Evolutionary conservation across 2,797 vertebrate species (phyloP), one percentile per base, ranked within the genome.

Genomic region (Pampus argenteus): DNA sequence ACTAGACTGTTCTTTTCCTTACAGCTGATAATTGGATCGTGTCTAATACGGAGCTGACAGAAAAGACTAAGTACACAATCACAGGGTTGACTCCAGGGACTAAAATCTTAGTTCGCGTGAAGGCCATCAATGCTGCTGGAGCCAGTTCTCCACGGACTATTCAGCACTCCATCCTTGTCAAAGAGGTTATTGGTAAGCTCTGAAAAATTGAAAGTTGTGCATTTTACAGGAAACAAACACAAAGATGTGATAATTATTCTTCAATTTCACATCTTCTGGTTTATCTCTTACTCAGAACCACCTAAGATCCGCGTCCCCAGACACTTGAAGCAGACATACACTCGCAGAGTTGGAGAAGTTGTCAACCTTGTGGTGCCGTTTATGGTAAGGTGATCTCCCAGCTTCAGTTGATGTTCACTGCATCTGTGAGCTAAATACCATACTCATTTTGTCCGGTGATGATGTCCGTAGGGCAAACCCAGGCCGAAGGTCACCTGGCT

Each of bases 341-440:
- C 95, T 76, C 94, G 96, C 66, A 96, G 92, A 91, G 98, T 99
- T 65, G 98, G 98, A 84, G 98, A 99, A 89, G 92, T 95, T 5
- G 96, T 99, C 80, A 99, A 99, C 88, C 95, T 99, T 2, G 96
- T 99, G 44, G 96, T 99, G 85, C 98, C 98, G 70, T 99, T 98
- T 79, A 90, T 97, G 95, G 98, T 99, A 95, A 93, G 65, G 10
- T 3, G 15, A 36, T 40, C 22, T 28, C 26, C 1, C 6, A 23
- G 9, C 23, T 60, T 60, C 13, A 6, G 15, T 9, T 20, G 14
- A 52, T 54, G 3, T 28, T 36, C 1, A 0, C 20, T 7, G 3
- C 8, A n/a, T 36, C 10, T 58, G 25, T 52, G 18, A 69, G 17
- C 22, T 50, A 17, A 63, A 42, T 18, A 26, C 22, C 58, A 13